Evolutionary conservation across 2,797 vertebrate species (phyloP), one percentile per base, ranked within the genome.

Genomic region (Calcarius lapponicus): DNA sequence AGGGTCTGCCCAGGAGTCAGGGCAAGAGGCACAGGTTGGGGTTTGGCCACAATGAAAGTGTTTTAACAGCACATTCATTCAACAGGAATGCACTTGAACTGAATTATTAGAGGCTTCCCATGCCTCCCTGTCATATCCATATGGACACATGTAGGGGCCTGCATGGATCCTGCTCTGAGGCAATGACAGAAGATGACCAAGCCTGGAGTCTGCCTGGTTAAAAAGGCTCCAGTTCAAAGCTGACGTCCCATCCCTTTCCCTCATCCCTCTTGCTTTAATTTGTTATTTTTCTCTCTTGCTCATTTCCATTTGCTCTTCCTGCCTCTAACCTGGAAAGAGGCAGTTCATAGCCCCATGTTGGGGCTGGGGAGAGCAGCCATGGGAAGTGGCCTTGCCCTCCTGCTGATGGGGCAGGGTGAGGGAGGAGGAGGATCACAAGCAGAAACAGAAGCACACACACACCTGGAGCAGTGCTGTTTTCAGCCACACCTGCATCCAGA

Each of bases 11-110:
- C n/a, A 17, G 88, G 70, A 74, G 21, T 40, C 57, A 32, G 57
- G 71, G 67, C 61, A 93, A 14, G 76, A 86, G 43, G 17, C 64
- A 53, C 0, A 7, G 62, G 34, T 48, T 8, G 45, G 51, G 10
- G 25, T 17, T 94, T 28, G 7, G 62, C 67, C 72, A 58, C 78
- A 65, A 34, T 26, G 38, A 69, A 64, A 4, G 0, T 1, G 9
- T 92, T 96, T 91, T 61, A 92, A 61, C 38, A 67, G 40, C 4
- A 2, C 73, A 45, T 85, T 90, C 62, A 62, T 38, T 88, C 82
- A 79, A 93, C 86, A 93, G 57, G 81, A 92, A 93, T 58, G 78
- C 45, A 74, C 90, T 88, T 81, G 57, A 94, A 70, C 51, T 79
- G 82, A 91, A 73, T 88, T 88, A 87, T 96, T 94, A 86, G 87